Evolutionary conservation across 2,888 invertebrate species (phyloP).

Genomic region (Torymus tubicola): DNA sequence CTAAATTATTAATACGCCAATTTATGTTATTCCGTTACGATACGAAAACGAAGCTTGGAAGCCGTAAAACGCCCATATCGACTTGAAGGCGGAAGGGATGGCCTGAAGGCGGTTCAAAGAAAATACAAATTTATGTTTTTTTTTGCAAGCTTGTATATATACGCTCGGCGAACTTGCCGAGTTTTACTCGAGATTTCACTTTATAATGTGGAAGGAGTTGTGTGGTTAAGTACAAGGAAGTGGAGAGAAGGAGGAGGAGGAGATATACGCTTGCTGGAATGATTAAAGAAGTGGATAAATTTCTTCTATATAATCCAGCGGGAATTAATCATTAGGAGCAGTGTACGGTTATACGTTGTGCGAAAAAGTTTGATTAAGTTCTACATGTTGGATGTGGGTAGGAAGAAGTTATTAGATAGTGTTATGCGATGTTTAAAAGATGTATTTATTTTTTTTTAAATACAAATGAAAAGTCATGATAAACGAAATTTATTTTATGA

Average conservation of each 20-base stretch:
- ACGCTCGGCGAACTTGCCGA: conserved; percentile 8
- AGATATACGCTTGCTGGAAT: conserved; percentile 29
- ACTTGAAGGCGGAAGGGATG: no score
- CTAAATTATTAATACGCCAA: conserved; percentile 69
- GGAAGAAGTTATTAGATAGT: no score
- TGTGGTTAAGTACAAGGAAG: conserved; percentile 64
- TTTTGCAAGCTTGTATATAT: no score
- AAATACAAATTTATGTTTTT: conserved; percentile 44
- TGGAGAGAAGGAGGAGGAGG: no score
- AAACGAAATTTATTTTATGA: no score
- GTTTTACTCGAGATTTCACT: conserved; percentile 48
- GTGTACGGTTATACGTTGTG: background rate
- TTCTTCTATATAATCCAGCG: conserved; percentile 17
- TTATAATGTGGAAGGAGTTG: conserved; percentile 44
- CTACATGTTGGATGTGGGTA: background rate
- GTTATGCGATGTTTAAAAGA: no score
- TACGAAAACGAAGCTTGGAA: conserved; percentile 1
- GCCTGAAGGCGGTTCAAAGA: conserved; percentile 13
- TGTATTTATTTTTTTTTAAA: no score
- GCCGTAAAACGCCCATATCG: no score
- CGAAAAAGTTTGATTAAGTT: conserved; percentile 10
- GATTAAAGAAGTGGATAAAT: conserved; percentile 37
- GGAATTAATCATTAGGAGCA: conserved; percentile 24
- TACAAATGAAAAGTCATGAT: no score
- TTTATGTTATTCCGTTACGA: conserved; percentile 62